Evolutionary conservation across 2,797 vertebrate species (phyloP).

Genomic region (Pseudochaenichthys georgianus): DNA sequence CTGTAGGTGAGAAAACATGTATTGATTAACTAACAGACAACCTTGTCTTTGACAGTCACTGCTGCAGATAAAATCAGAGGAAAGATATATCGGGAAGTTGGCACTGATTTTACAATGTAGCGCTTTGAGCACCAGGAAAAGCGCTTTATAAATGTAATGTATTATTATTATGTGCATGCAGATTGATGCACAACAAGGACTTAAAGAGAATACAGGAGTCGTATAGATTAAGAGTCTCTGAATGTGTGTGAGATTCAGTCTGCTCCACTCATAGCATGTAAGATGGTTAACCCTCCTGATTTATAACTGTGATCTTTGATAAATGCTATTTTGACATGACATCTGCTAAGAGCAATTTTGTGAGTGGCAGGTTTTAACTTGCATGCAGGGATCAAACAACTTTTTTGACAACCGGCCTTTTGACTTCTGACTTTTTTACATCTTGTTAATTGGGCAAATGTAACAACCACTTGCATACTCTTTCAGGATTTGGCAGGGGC

Average conservation of each 20-base stretch:
- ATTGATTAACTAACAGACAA: neutral
- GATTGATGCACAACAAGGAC: neutral
- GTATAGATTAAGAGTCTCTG: neutral
- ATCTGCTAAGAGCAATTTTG: neutral
- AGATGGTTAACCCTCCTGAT: neutral
- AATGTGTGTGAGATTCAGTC: neutral
- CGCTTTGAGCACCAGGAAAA: too few species aligned
- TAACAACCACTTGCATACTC: too few species aligned
- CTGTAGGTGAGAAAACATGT: constrained; percentile 41
- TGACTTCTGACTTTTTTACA: too few species aligned
- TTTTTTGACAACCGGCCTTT: too few species aligned
- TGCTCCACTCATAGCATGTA: neutral
- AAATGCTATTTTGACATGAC: neutral
- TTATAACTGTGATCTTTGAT: neutral
- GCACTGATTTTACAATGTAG: neutral
- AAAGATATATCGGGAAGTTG: neutral
- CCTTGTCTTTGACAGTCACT: neutral
- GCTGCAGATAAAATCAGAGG: neutral
- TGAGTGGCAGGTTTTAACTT: neutral
- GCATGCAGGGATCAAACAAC: neutral
- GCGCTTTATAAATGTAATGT: too few species aligned
- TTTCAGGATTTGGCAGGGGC: too few species aligned
- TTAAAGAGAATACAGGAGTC: neutral
- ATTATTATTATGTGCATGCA: neutral
- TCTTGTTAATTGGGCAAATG: too few species aligned